Conservation (phyloP, 1,140 invertebrate species). For the Conopomorpha cramerella region DNA sequence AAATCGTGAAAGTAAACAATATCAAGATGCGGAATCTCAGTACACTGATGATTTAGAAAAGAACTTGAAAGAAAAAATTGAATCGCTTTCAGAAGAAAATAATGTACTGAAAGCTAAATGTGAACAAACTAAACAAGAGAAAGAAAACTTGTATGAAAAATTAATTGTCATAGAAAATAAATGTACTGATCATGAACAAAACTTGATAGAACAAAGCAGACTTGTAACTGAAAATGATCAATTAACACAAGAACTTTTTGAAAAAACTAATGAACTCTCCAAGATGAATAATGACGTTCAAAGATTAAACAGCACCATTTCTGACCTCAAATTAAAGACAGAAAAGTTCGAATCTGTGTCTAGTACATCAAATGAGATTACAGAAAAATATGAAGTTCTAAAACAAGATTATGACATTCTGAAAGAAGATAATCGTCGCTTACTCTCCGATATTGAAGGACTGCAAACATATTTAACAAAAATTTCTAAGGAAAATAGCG, state of each 20-base stretch:
- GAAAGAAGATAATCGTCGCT: constrained; percentile 47
- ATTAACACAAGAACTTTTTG: no score
- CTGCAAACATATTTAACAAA: constrained; percentile 51
- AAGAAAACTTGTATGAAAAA: constrained; percentile 14
- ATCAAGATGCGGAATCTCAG: constrained; percentile 27
- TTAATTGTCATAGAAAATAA: constrained; percentile 20
- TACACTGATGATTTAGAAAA: constrained; percentile 19
- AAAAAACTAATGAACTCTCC: no score
- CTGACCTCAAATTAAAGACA: no score
- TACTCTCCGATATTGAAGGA: constrained; percentile 49
- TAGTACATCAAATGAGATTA: constrained; percentile 2
- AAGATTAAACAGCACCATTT: no score
- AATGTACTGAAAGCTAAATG: constrained; percentile 39
- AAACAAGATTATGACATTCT: constrained; percentile 21
- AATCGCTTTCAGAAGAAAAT: constrained; percentile 21
- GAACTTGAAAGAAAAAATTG: background rate
- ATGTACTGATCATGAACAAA: constrained; percentile 11
- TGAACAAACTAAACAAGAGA: constrained; percentile 23
- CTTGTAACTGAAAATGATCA: no score
- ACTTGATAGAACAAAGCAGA: constrained; percentile 3
- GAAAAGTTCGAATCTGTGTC: no score
- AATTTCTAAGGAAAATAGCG: constrained; percentile 54
- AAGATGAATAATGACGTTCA: no score
- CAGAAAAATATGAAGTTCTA: constrained; percentile 3
- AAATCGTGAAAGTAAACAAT: constrained; percentile 26